Evolutionary conservation across 2,888 invertebrate species (phyloP).

Genomic region (Chymomyza procnemis): DNA sequence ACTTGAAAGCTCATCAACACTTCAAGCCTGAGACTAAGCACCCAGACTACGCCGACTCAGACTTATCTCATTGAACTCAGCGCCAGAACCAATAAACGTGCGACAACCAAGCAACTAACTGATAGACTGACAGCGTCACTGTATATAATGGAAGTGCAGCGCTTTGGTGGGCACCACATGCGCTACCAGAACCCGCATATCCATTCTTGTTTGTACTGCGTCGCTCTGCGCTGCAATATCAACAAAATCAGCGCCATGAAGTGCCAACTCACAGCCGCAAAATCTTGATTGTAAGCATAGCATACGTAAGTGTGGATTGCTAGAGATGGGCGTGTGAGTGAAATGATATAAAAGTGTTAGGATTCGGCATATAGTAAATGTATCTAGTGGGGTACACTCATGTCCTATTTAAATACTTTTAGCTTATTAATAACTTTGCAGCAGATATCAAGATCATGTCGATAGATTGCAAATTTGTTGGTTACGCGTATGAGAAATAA

Average conservation of each 20-base stretch:
- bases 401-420: too few species aligned
- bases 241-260: constrained; percentile 65
- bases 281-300: neutral
- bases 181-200: constrained; percentile 34
- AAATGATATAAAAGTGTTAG: too few species aligned
- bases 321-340: neutral
- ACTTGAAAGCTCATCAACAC: constrained; percentile 41
- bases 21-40: neutral
- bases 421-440: too few species aligned
- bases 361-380: neutral
- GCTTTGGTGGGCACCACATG: neutral
- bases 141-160: neutral
- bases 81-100: constrained; percentile 42
- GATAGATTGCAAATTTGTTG: too few species aligned
- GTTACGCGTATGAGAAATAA: too few species aligned
- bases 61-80: constrained; percentile 32
- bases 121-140: neutral
- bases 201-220: constrained; percentile 61
- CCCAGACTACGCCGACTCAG: constrained; percentile 14
- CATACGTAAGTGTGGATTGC: neutral
- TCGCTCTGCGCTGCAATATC: constrained; percentile 53
- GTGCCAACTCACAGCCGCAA: constrained; percentile 48
- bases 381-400: too few species aligned
- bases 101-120: constrained; percentile 5
- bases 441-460: too few species aligned